Base-by-base conservation (phyloP, 2,888 invertebrate species). In the Pseudanteris insignis region DNA sequence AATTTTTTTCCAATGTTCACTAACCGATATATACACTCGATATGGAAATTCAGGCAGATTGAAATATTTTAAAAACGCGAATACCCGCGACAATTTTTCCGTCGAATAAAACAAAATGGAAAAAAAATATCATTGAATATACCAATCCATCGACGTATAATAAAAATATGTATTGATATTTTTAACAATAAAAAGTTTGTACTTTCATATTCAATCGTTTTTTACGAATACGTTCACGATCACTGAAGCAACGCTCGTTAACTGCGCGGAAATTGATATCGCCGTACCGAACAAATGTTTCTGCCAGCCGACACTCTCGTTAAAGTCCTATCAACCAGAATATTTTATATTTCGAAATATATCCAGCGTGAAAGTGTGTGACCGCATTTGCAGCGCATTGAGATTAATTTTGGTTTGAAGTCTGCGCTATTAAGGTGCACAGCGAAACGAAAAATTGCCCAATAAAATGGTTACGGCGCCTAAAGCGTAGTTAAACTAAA, bases 261-360 rank as follows among this genome's bases (percentile, higher is more conserved):
- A 55, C 48, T 60, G 38, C 14, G 28, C 25, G 25, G 38, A 55
- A 61, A 47, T 54, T 41, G 57, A 47, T 44, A 53, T 44, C 57
- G 43, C 34, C 57, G 51, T 37, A 26, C 38, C 32, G 33, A 33
- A 44, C 58, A 44, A 58, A 58, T 58, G 50, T 44, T 44, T 48
- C 38, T 37, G 44, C 28, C 37, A 48, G 57, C 43, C 25, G 57
- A 34, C 33, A 38, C 28, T 34, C 36, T 48, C 58, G 37, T 58
- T 58, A 58, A 43, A 58, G 38, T 44, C 40, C 33, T 54, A 54
- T 44, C 44, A 37, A 9, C 15, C 25, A 46, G 38, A 46, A 40
- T 44, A 58, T 58, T 58, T 44, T 43, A 44, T 50, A 50, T 44
- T 28, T 38, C 11, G 21, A 25, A 29, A 25, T 33, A 55, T 24